These are phyloP conservation scores for Apus apus DNA, from an alignment of 2,113 vertebrate genomes.

Conservation along the genomic window DNA sequence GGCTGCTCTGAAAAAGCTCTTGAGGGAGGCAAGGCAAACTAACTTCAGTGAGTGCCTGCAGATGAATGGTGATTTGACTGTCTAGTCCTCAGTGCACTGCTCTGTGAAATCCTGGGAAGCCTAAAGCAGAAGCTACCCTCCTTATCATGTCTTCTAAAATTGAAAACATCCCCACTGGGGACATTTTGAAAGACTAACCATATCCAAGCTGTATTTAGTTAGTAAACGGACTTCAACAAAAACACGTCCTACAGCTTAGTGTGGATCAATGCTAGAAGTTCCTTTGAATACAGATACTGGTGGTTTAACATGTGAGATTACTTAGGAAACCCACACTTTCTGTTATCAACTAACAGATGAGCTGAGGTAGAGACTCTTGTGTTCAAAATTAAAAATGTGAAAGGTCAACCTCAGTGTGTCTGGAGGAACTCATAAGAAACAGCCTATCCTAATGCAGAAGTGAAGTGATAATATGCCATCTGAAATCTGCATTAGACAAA, in stretches of 20 bases:
- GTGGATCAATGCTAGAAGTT: neutral
- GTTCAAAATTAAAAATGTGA: neutral
- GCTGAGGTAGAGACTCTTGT: neutral
- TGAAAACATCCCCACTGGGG: neutral
- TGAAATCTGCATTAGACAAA: neutral
- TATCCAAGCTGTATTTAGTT: neutral
- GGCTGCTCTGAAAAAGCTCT: neutral
- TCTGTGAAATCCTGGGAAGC: neutral
- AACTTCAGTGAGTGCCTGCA: neutral
- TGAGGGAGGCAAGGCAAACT: neutral
- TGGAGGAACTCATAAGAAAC: neutral
- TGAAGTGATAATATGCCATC: neutral
- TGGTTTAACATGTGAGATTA: neutral
- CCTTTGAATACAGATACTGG: neutral
- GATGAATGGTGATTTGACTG: rapidly evolving
- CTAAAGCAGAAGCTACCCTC: neutral
- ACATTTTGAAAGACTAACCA: neutral
- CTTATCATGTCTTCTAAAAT: neutral
- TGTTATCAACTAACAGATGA: neutral
- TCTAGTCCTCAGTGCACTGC: neutral
- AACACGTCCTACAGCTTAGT: neutral
- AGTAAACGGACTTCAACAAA: neutral
- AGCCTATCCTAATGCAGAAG: neutral
- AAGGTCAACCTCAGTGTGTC: neutral
- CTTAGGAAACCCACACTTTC: neutral